Evolutionary conservation across 2,113 vertebrate genomes (phyloP).

Genomic region (Caranx melampygus): DNA sequence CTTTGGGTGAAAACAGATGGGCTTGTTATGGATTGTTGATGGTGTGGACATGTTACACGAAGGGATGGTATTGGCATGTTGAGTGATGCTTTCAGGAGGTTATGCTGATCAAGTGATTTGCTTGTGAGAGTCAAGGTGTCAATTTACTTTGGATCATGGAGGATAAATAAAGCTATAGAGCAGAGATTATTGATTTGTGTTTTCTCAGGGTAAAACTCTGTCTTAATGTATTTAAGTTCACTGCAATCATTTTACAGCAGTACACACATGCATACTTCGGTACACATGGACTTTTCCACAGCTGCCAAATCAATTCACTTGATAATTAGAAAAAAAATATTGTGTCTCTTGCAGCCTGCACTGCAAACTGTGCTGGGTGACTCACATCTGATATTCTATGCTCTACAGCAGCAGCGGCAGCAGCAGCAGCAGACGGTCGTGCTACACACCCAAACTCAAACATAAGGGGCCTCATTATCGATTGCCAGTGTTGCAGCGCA

Average conservation of each 20-base stretch:
- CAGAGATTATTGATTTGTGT: constrained; percentile 3
- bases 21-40: constrained; percentile 53
- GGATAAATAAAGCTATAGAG: constrained; percentile 22
- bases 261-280: background rate
- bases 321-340: background rate
- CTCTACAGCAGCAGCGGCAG: background rate
- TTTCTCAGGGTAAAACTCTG: background rate
- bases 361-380: background rate
- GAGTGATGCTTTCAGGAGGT: constrained; percentile 31
- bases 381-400: constrained; percentile 16
- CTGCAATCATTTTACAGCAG: background rate
- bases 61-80: constrained; percentile 35
- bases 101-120: constrained; percentile 31
- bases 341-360: background rate
- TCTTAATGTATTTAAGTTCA: background rate
- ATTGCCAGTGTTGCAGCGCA: constrained; percentile 35
- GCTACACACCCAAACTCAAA: background rate
- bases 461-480: constrained; percentile 32
- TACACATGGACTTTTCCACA: background rate
- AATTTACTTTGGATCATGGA: constrained; percentile 29
- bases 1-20: constrained; percentile 47
- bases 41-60: background rate
- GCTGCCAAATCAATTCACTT: background rate
- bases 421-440: background rate
- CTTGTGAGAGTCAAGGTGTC: constrained; percentile 15